Evolutionary conservation across 2,113 vertebrate species (phyloP).

Genomic region (Capricornis sumatraensis): DNA sequence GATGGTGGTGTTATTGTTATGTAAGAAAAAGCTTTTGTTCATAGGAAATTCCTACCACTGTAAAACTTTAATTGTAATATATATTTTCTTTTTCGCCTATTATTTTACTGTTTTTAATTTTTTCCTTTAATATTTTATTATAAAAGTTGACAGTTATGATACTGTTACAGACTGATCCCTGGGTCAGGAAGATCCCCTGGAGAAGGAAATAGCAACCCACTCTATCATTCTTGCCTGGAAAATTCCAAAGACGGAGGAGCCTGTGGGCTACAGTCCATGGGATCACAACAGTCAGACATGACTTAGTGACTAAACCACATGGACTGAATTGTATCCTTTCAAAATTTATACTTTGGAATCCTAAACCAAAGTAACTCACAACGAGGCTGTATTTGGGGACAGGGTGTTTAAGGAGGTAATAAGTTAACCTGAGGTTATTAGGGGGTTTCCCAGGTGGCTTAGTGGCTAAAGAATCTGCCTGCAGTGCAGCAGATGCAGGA

Average conservation of each 20-base stretch:
- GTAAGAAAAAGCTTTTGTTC: background rate
- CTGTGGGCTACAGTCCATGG: background rate
- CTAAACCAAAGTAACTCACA: background rate
- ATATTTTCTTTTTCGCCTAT: background rate
- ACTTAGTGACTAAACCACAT: background rate
- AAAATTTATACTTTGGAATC: background rate
- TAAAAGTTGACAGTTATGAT: background rate
- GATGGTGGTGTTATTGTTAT: background rate
- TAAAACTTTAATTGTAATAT: background rate
- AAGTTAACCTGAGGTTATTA: background rate
- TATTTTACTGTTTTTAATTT: background rate
- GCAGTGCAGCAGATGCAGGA: background rate
- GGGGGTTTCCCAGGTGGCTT: background rate
- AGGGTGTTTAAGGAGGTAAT: background rate
- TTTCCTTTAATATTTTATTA: background rate
- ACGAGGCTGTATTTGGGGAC: background rate
- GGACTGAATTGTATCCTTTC: background rate
- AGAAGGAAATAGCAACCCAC: background rate
- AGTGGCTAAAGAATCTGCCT: background rate
- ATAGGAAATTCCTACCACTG: background rate
- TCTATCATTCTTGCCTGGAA: background rate
- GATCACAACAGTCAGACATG: background rate
- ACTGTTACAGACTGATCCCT: background rate
- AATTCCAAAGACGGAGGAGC: background rate
- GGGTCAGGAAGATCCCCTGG: background rate